Evolutionary conservation across 2,797 vertebrate genomes (phyloP), one percentile per base, ranked within the genome.

Genomic region (Hipposideros larvatus): DNA sequence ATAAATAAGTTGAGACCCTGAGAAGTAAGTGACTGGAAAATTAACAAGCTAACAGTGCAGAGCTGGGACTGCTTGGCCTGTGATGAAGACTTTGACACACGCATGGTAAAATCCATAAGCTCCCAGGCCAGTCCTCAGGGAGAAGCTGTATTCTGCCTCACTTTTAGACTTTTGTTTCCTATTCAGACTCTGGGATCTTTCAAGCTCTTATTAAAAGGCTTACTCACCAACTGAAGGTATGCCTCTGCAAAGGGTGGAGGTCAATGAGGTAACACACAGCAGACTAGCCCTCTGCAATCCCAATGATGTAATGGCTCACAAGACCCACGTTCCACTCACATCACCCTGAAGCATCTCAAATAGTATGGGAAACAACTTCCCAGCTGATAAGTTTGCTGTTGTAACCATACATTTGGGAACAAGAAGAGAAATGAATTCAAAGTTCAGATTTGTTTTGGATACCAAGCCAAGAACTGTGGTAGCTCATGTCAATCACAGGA

Each of bases 371-470:
- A 85, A 66, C 71, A 90, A 68, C 46, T 82, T 63, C 34, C 41
- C 46, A 78, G 57, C 55, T 80, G 86, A 68, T 71, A 53, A 57
- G 0, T 91, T 96, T 87, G 80, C 75, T 83, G 43, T 18, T 93
- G 18, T 59, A 93, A 31, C 2, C 26, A n/a, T 61, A 79, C 43
- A 4, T 4, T 95, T 86, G 55, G 87, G 55, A 93, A 84, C 14
- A 87, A 48, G 79, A 94, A 92, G 43, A 91, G 19, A 78, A 57
- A 87, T 0, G 65, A 70, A 73, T 53, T 87, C 65, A 71, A 93
- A 94, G 24, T 63, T 68, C 59, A 26, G 5, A 77, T 88, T 83
- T 92, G 41, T 87, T 89, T 83, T 53, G 19, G 11, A 55, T 93
- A 26, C 48, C 34, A 89, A 15, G 4, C 41, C 26, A 88, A 80